Conservation (phyloP, 2,888 invertebrate genomes). For the Vanessa cardui region DNA sequence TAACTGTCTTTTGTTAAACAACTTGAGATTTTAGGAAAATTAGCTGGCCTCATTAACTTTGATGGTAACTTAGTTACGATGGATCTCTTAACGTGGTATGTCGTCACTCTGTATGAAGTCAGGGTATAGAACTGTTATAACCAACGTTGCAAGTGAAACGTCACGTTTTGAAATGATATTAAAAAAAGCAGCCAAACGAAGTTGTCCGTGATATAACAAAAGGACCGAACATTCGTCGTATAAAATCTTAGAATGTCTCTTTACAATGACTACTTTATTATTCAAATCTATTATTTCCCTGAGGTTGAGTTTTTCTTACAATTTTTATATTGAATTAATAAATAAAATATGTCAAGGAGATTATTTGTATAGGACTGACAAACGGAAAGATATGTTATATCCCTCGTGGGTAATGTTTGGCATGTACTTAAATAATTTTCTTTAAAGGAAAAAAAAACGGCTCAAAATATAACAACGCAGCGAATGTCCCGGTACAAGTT, state of each 20-base stretch:
- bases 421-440: too few species aligned
- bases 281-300: constrained; percentile 38
- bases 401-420: neutral
- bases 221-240: constrained; percentile 21
- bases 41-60: constrained; percentile 6
- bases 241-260: constrained; percentile 29
- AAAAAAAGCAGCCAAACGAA: constrained; percentile 15
- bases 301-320: constrained; percentile 32
- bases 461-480: neutral
- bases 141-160: too few species aligned
- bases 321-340: constrained; percentile 38
- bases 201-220: constrained; percentile 23
- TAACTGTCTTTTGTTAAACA: constrained; percentile 32
- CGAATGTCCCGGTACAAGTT: neutral
- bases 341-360: constrained; percentile 28
- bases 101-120: too few species aligned
- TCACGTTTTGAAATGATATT: neutral
- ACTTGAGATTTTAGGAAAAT: constrained; percentile 35
- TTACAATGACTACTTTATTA: constrained; percentile 29
- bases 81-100: too few species aligned
- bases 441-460: too few species aligned
- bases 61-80: too few species aligned
- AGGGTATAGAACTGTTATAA: too few species aligned
- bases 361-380: neutral
- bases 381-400: neutral